phyloP scores from a whole-genome alignment of 2,888 invertebrate genomes.

The Amaurobius ferox region DNA sequence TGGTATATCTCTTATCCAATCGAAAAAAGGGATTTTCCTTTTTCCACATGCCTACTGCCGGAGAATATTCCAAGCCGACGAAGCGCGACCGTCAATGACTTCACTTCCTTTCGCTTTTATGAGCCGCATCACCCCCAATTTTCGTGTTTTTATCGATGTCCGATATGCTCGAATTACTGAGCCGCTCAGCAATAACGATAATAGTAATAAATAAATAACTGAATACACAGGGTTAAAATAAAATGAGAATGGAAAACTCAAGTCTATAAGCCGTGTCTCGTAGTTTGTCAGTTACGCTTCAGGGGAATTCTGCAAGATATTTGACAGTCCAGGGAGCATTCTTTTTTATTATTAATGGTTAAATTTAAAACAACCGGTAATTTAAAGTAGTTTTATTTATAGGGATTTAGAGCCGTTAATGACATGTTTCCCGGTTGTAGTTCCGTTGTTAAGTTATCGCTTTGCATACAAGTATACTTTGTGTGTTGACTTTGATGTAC shows the following conservation, averaged over 20 bases:
- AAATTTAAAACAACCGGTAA: too few species aligned
- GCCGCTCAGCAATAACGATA: neutral
- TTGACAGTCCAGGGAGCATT: too few species aligned
- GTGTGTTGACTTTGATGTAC: too few species aligned
- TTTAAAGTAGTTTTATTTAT: too few species aligned
- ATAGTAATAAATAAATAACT: conserved; percentile 20
- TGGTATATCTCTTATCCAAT: neutral
- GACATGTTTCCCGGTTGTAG: too few species aligned
- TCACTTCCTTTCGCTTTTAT: conserved; percentile 42
- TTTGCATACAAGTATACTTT: too few species aligned
- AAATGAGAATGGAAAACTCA: neutral
- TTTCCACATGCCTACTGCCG: neutral
- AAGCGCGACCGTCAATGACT: conserved; percentile 41
- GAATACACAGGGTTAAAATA: neutral
- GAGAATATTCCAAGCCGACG: neutral
- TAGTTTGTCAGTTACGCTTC: neutral
- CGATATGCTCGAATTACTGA: conserved; percentile 30
- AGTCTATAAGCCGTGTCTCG: neutral
- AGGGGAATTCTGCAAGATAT: too few species aligned
- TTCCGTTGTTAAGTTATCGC: too few species aligned
- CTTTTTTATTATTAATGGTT: too few species aligned
- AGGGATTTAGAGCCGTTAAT: too few species aligned
- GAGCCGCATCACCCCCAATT: conserved; percentile 29
- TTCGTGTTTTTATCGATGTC: neutral
- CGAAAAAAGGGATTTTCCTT: neutral